A percentile compares a stretch with the other conserved stretches of the same genome.
Conservation (phyloP, 92 coral and sea anemone species). For the Blastomussa wellsi region DNA sequence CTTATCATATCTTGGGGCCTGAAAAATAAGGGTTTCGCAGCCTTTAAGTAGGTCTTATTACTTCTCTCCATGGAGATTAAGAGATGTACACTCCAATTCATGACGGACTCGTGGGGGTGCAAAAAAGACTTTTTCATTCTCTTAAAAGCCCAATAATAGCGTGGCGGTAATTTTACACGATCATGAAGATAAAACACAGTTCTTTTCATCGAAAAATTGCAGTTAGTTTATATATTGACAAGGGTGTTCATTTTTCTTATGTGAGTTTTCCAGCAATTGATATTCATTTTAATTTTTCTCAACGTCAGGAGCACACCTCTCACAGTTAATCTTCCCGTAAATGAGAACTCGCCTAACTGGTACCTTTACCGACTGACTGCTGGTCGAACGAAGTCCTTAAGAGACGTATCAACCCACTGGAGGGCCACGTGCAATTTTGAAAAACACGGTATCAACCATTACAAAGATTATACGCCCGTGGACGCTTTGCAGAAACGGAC, state of each 20-base stretch:
- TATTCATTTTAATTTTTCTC: not conserved
- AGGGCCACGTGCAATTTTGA: conserved; percentile 68
- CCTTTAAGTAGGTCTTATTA: not conserved
- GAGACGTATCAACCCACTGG: conserved; percentile 54
- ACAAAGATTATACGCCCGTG: conserved; percentile 75
- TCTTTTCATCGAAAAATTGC: too few relatives aligned
- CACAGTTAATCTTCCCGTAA: conserved; percentile 1
- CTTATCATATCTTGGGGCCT: conserved; percentile 47
- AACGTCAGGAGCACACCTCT: not conserved
- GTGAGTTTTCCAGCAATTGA: not conserved
- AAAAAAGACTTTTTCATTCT: too few relatives aligned
- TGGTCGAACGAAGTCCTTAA: not conserved
- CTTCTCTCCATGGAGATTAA: too few relatives aligned
- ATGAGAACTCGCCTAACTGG: conserved; percentile 31
- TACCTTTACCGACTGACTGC: conserved; percentile 5
- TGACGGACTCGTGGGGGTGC: too few relatives aligned
- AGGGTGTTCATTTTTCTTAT: not conserved
- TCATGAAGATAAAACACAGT: too few relatives aligned
- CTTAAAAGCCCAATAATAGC: too few relatives aligned
- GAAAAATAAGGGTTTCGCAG: not conserved
- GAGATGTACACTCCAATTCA: too few relatives aligned
- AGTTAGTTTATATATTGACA: too few relatives aligned
- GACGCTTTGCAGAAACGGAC: conserved; percentile 58
- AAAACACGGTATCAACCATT: conserved; percentile 47
- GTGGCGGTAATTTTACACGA: too few relatives aligned